phyloP scores from a whole-genome alignment of 2,113 vertebrate species.

The Saccopteryx leptura region DNA sequence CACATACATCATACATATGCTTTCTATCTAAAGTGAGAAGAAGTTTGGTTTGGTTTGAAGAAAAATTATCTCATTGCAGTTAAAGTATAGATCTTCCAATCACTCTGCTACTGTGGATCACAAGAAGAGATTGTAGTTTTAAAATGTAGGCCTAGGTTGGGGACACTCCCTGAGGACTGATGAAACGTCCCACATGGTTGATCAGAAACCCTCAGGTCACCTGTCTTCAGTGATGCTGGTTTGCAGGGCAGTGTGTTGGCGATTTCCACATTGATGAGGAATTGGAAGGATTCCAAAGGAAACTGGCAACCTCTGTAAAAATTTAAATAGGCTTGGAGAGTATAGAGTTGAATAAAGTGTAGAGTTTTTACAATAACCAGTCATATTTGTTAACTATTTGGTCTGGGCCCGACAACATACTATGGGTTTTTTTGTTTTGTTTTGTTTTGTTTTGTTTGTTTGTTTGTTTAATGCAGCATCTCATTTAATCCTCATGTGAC shows the following conservation, averaged over 20 bases:
- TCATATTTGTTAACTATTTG: not conserved
- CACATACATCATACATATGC: no score
- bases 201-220: not conserved
- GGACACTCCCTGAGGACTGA: not conserved
- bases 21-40: not conserved
- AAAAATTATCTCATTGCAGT: not conserved
- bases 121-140: not conserved
- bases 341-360: not conserved
- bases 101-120: not conserved
- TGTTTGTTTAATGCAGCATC: not conserved
- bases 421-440: not conserved
- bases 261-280: not conserved
- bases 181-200: no score
- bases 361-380: not conserved
- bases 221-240: not conserved
- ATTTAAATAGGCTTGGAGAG: not conserved
- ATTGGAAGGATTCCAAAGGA: not conserved
- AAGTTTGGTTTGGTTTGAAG: not conserved
- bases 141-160: no score
- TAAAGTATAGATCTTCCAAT: not conserved
- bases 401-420: not conserved
- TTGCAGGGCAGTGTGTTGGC: not conserved
- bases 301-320: not conserved
- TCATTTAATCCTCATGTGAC: not conserved
- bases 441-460: not conserved